Conservation (phyloP, 2,888 invertebrate species). For the Coleophora flavipennella region DNA sequence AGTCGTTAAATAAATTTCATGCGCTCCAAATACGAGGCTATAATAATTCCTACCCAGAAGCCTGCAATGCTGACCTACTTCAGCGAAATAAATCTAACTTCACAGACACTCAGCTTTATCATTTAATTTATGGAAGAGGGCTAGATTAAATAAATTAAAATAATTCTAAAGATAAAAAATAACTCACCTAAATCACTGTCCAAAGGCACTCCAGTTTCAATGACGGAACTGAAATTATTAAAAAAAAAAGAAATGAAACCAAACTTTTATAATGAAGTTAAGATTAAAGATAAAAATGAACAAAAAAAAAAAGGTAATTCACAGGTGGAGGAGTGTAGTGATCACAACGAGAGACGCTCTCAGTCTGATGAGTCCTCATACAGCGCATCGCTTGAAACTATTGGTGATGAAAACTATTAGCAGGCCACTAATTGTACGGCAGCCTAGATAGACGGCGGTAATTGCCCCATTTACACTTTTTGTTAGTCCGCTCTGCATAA, state of each 20-base stretch:
- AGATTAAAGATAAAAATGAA: slow-evolving; percentile 5
- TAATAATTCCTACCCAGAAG: slow-evolving; percentile 33
- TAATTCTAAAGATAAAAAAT: slow-evolving; percentile 3
- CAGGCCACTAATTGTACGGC: slow-evolving; percentile 64
- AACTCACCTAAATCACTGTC: slow-evolving; percentile 11
- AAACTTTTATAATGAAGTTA: slow-evolving; percentile 1
- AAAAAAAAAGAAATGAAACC: slow-evolving; percentile 13
- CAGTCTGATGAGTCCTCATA: slow-evolving; percentile 49
- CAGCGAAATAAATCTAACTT: slow-evolving; percentile 41
- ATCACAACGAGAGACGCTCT: slow-evolving; percentile 47
- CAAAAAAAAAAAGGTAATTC: slow-evolving; percentile 9
- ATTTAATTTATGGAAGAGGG: slow-evolving; percentile 22
- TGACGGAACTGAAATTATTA: slow-evolving; percentile 18
- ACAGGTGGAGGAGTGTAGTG: slow-evolving; percentile 32
- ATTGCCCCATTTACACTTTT: slow-evolving; percentile 72
- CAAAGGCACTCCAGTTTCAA: slow-evolving; percentile 7
- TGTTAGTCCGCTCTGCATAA: slow-evolving; percentile 65
- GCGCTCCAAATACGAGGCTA: slow-evolving; percentile 32
- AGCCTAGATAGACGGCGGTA: slow-evolving; percentile 68
- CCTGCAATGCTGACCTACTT: slow-evolving; percentile 40
- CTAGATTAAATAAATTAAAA: slow-evolving; percentile 2
- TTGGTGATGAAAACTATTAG: slow-evolving; percentile 71
- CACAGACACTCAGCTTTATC: slow-evolving; percentile 26
- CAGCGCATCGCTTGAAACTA: slow-evolving; percentile 45
- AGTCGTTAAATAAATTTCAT: slow-evolving; percentile 42